Evolutionary conservation across 2,888 invertebrate species (phyloP), one percentile per base, ranked within the genome.

Genomic region (Epinotia ramella): DNA sequence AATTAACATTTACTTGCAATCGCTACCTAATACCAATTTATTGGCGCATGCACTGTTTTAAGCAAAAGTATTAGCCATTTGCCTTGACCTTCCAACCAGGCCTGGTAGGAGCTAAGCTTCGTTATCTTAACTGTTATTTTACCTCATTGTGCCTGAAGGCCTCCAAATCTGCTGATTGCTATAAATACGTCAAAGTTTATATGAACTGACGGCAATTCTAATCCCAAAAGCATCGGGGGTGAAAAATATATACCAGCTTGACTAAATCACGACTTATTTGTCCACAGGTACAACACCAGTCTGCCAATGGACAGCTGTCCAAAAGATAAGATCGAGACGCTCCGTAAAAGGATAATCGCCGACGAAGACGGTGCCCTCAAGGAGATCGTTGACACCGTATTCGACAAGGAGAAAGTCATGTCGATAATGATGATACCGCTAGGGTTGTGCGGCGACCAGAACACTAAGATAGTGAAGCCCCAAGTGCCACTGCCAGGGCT

Each of bases 301-400:
- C 87, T 98, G 60, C 95, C 97, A 33, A 95, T 96, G 80, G 95
- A 96, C 79, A 91, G 95, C 68, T 99, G 99, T 88, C 97, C 98
- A 0, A 95, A 97, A 79, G 95, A 96, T 63, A 97, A 97, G 83
- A 97, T 99, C 77, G 96, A 96, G 13, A 95, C 95, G 71, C 91
- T 98, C 0, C 95, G 97, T 76, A 95, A 95, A 72, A 95, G 97
- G 82, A 95, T 98, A 78, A 96, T 97, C 40, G 96, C 96, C 77
- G 95, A 96, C 81, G 97, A 97, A 79, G 83, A 87, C 63, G 84
- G 91, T 66, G 91, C 91, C 0, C 86, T 95, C 40, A 91, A 87
- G 73, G 95, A 95, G 65, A 92, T 95, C 79, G 96, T 97, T 9
- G 95, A 96, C 73, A 94, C 95, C 60, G 93, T 96, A 12, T 96